phyloP scores from a whole-genome alignment of 2,797 vertebrate species.

The Hypotaenidia philippensis region DNA sequence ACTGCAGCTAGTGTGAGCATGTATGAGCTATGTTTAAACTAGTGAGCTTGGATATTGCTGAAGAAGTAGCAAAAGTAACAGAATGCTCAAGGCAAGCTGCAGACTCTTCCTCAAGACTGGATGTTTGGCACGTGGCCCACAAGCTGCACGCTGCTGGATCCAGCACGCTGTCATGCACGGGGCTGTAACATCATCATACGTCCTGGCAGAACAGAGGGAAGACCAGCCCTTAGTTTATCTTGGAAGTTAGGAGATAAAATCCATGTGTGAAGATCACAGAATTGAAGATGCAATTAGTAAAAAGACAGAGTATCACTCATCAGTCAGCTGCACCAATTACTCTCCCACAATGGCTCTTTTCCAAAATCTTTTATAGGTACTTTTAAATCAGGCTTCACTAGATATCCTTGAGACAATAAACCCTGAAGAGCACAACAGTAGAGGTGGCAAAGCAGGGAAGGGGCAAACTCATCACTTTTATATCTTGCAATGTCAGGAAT shows the following conservation, averaged over 20 bases:
- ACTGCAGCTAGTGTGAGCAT: background rate
- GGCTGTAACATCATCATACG: fast-evolving
- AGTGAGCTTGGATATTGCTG: background rate
- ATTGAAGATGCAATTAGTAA: background rate
- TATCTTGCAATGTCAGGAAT: background rate
- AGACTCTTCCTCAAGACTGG: background rate
- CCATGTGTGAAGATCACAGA: background rate
- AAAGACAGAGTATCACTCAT: background rate
- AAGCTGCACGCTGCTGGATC: background rate
- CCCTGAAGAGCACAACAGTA: background rate
- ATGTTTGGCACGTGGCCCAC: background rate
- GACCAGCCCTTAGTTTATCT: background rate
- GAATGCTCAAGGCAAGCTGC: background rate
- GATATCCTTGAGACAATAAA: background rate
- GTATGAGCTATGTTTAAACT: background rate
- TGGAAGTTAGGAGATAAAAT: background rate
- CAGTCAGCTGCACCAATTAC: background rate
- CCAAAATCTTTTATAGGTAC: background rate
- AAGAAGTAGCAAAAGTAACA: background rate
- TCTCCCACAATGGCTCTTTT: background rate
- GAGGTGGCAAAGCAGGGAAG: background rate
- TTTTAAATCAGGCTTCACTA: background rate
- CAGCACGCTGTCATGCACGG: background rate
- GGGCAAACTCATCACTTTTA: background rate
- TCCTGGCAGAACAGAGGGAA: background rate